Base-by-base conservation (phyloP, 2,888 invertebrate genomes). In the Lochmaea capreae region DNA sequence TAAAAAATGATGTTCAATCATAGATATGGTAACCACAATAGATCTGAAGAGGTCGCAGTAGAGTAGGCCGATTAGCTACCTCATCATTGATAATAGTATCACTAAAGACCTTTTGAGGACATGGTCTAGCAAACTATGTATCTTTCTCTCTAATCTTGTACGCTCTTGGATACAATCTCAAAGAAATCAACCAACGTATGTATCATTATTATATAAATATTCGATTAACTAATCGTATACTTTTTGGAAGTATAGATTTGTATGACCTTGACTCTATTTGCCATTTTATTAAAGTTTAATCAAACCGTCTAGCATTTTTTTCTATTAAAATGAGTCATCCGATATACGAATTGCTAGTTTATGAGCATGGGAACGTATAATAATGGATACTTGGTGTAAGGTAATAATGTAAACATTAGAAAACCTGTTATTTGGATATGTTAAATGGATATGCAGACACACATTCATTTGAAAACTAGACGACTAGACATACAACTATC, bases 371-470 rank as follows among this genome's bases (percentile, higher is more conserved):
- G 39, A 61, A 61, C 33, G 61, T 39, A 14, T n/a, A n/a, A n/a
- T n/a, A n/a, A 39, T 10, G 14, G 33, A n/a, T 39, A 39, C 33
- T 10, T 9, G 14, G 33, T 59, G 8, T 63, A 16, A 16, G 42
- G 43, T 43, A 43, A 16, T 63, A 66, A 54, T 66, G 66, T 66
- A 66, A 66, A 66, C 66, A 66, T 54, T 66, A 54, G 33, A 66
- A 66, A 65, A 66, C 54, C 54, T 16, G 66, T 66, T 66, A 66
- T 54, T 54, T 66, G 16, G 54, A 14, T 54, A 18, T 66, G 66
- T 66, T 66, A 54, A 63, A 66, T 54, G 66, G 54, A 66, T 52
- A 66, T 66, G 52, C 66, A 66, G 52, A 66, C 54, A 66, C 52
- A 65, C 22, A 54, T 12, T 33, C 16, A 54, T 39, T 54, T 54